Evolutionary conservation across 2,113 vertebrate species (phyloP).

Genomic region (Mobula birostris): DNA sequence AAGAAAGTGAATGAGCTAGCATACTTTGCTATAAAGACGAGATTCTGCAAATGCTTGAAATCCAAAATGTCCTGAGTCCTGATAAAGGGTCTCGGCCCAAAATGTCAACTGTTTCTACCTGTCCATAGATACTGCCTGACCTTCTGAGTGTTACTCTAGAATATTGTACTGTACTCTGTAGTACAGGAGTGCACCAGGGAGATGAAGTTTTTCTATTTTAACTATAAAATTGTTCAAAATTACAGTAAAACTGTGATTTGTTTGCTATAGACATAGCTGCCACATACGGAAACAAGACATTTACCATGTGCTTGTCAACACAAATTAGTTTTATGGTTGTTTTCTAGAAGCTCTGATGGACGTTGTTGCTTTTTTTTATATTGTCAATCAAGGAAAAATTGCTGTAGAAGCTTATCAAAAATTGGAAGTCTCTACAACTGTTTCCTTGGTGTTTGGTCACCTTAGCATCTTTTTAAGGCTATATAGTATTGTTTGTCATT

Average conservation of each 20-base stretch:
- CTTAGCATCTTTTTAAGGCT: neutral
- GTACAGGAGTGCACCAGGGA: neutral
- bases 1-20: neutral
- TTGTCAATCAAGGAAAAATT: neutral
- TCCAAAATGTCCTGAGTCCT: too few species aligned
- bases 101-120: too few species aligned
- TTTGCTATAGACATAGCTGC: neutral
- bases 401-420: neutral
- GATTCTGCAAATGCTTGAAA: too few species aligned
- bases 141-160: too few species aligned
- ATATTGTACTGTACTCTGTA: too few species aligned
- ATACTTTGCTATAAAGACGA: too few species aligned
- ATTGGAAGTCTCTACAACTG: neutral
- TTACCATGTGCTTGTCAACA: slow-evolving; percentile 4
- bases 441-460: neutral
- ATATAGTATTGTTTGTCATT: neutral
- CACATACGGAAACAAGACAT: neutral
- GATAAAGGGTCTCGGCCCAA: too few species aligned
- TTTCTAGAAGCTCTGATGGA: neutral
- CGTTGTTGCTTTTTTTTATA: neutral
- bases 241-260: neutral
- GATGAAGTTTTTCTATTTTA: neutral
- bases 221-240: neutral
- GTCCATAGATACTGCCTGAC: too few species aligned
- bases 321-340: neutral